phyloP scores from a whole-genome alignment of 2,113 vertebrate species.

The Choloepus hoffmanni region DNA sequence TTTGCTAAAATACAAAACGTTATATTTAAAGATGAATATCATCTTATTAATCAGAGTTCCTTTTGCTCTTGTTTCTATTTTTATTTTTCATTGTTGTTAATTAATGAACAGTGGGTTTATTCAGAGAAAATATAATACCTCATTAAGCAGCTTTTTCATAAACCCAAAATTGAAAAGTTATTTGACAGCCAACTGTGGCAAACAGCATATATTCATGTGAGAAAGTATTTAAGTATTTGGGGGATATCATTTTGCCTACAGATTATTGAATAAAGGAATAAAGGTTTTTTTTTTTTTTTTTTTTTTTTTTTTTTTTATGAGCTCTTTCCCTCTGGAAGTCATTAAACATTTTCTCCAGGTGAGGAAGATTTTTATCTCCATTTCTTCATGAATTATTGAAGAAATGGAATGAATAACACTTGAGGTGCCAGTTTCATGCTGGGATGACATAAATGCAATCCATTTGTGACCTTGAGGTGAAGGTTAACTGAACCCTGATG shows the following conservation, averaged over 20 bases:
- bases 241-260: slow-evolving; percentile 56
- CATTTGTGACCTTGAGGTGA: slow-evolving; percentile 28
- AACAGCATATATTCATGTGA: slow-evolving; percentile 20
- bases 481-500: slow-evolving; percentile 49
- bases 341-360: slow-evolving; percentile 49
- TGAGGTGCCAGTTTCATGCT: slow-evolving; percentile 17
- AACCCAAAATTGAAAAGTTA: slow-evolving; percentile 23
- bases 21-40: background rate
- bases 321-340: slow-evolving; percentile 32
- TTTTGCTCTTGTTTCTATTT: slow-evolving; percentile 51
- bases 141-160: slow-evolving; percentile 10
- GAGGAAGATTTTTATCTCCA: slow-evolving; percentile 29
- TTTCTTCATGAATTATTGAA: slow-evolving; percentile 71
- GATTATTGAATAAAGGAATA: slow-evolving; percentile 58
- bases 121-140: background rate
- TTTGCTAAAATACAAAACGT: slow-evolving; percentile 41
- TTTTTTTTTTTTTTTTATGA: background rate
- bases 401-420: background rate
- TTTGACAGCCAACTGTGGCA: slow-evolving; percentile 63
- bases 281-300: background rate
- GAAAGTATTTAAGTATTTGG: slow-evolving; percentile 23
- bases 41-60: slow-evolving; percentile 2
- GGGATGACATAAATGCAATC: slow-evolving; percentile 32
- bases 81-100: slow-evolving; percentile 57
- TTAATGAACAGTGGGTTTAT: slow-evolving; percentile 28